A percentile compares a stretch with the other conserved stretches of the same genome.
phyloP scores from a whole-genome alignment of 2,888 invertebrate genomes.

The Brassicogethes aeneus region DNA sequence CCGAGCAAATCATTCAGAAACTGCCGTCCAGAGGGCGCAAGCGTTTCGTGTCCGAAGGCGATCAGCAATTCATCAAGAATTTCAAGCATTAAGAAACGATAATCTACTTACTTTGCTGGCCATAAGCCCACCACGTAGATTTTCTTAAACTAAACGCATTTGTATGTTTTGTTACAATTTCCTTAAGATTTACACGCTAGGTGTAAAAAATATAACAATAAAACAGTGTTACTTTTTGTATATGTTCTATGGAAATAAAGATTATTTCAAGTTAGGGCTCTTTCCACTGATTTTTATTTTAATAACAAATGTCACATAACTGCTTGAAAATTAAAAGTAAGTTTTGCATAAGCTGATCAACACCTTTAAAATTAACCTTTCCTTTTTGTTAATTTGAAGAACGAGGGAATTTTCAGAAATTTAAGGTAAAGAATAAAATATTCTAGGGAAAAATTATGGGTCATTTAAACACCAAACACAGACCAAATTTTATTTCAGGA shows the following conservation, averaged over 20 bases:
- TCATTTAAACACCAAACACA: no score
- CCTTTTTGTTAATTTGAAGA: no score
- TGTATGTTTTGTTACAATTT: neutral
- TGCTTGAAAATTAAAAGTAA: no score
- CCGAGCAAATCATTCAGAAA: constrained; percentile 63
- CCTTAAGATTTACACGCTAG: neutral
- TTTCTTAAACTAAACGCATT: neutral
- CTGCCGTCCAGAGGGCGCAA: constrained; percentile 81
- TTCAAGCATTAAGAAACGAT: constrained; percentile 4
- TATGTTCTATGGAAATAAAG: constrained; percentile 38
- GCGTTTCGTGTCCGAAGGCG: constrained; percentile 90
- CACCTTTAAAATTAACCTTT: no score
- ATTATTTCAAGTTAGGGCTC: constrained; percentile 37
- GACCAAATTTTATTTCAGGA: no score
- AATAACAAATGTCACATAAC: no score
- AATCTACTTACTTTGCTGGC: constrained; percentile 6
- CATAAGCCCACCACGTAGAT: constrained; percentile 1
- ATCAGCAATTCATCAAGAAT: constrained; percentile 74
- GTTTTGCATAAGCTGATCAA: no score
- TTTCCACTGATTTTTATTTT: no score
- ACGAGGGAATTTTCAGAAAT: no score
- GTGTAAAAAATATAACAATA: constrained; percentile 6
- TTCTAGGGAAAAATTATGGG: no score
- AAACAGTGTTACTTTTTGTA: constrained; percentile 33
- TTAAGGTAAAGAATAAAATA: no score